Conservation (phyloP, 2,113 vertebrate genomes). For the Hyperopisus bebe region DNA sequence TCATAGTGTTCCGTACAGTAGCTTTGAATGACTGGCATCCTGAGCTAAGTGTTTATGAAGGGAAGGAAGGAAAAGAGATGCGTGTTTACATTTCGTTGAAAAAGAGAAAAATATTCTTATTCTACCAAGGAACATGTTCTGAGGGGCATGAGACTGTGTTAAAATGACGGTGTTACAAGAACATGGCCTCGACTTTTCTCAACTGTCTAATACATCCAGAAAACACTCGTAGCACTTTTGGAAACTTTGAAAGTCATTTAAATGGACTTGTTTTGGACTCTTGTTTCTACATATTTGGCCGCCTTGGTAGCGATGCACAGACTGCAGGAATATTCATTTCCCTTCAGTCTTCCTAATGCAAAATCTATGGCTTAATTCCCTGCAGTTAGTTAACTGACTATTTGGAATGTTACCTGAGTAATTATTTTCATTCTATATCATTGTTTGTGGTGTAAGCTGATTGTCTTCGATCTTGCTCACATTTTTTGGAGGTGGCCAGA, state of each 20-base stretch:
- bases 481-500: neutral
- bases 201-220: neutral
- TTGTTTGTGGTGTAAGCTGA: neutral
- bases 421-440: neutral
- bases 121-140: neutral
- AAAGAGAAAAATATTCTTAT: neutral
- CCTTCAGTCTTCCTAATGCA: neutral
- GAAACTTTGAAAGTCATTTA: neutral
- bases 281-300: neutral
- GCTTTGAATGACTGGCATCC: neutral
- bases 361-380: neutral
- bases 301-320: neutral
- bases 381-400: neutral
- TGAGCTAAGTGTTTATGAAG: neutral
- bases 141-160: neutral
- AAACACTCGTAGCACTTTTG: neutral
- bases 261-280: neutral
- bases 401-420: neutral
- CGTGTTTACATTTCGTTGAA: neutral
- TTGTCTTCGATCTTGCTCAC: neutral
- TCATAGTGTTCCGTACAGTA: neutral
- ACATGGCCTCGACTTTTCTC: neutral
- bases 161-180: neutral
- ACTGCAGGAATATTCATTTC: neutral
- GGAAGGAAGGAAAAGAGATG: neutral